Base-by-base conservation (phyloP, 2,888 invertebrate species). In the Elmis aenea region DNA sequence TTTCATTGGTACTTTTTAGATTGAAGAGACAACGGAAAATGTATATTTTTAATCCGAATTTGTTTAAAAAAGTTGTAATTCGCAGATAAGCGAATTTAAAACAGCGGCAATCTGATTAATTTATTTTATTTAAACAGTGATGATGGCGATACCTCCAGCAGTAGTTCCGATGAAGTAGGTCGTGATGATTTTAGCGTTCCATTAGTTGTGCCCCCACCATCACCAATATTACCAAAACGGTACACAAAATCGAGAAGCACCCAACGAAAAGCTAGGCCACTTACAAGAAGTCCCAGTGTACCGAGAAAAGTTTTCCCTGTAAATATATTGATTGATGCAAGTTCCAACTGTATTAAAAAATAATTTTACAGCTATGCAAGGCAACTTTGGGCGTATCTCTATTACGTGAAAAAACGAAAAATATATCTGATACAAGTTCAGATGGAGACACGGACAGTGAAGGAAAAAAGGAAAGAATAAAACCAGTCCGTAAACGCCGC, bases 141-240 rank as follows among this genome's bases (percentile, higher is more conserved):
- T 54, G 87, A 86, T 67, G 87, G 86, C 3, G 84, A 84, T 52
- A 81, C 83, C 3, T 83, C 81, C 23, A 81, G 79, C 42, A 83
- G 81, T 58, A 78, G 79, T 54, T 79, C 81, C 3, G 83, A 83
- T 46, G 82, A 80, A 49, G 40, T 74, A 35, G 66, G 67, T 26
- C 69, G 71, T 50, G 59, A 66, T 14, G 64, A 61, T 9, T 55
- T 63, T 48, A 61, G 62, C 24, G 67, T 65, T 50, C 66, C 70
- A 39, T 62, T 71, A 44, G 66, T 67, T 11, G 82, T 79, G 9
- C 85, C 86, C 36, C 85, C 85, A 1, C 79, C 83, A 25, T 82
- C 85, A 0, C 85, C 86, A 5, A 75, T 77, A 40, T 68, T 78
- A 18, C 68, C 71, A 5, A 67, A 68, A 48, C 68, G 71, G 34